Evolutionary conservation across 2,888 invertebrate species (phyloP), one percentile per base, ranked within the genome.

Genomic region (Muscina levida): DNA sequence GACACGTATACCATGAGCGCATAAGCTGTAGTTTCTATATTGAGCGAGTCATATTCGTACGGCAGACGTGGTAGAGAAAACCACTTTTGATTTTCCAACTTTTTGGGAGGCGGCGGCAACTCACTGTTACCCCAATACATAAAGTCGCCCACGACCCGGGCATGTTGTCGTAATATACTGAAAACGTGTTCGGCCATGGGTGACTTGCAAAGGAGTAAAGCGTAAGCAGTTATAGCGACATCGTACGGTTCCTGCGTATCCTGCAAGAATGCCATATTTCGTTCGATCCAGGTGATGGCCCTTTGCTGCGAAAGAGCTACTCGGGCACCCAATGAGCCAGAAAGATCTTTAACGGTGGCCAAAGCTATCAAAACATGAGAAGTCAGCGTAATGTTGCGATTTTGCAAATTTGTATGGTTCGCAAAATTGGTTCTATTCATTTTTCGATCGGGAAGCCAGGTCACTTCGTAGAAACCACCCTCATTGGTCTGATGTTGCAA

Each of bases 21-120:
- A 89, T 97, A 98, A 0, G 98, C 95, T 0, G 98, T 98, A 0
- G 98, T 94, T 87, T 97, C 97, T 57, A 98, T 95, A 89, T 98
- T 98, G 87, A 96, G 95, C 0, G 97, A 94, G 91, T 98, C 98
- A 88, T 95, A 96, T 84, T 93, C 94, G 89, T 97, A 97, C 0
- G 97, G 97, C 77, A 97, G 91, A 0, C 98, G 93, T 0, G 98
- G 97, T 79, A 97, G 91, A 0, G 96, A 92, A 93, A 97, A 98
- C 6, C 97, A 97, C 88, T 96, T 96, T 88, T 97, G 97, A 91
- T 97, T 97, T 91, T 97, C 97, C 86, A 95, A 92, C 91, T 97
- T 97, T 84, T 93, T 94, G 0, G 97, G 96, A 0, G 97, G 96
- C 77, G 93, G 93, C 0, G 97, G 97, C 1, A 97, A 93, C 15